Evolutionary conservation across 37 sponge, comb jelly and placozoan species (phyloP).

Genomic region (Geodia barretti): DNA sequence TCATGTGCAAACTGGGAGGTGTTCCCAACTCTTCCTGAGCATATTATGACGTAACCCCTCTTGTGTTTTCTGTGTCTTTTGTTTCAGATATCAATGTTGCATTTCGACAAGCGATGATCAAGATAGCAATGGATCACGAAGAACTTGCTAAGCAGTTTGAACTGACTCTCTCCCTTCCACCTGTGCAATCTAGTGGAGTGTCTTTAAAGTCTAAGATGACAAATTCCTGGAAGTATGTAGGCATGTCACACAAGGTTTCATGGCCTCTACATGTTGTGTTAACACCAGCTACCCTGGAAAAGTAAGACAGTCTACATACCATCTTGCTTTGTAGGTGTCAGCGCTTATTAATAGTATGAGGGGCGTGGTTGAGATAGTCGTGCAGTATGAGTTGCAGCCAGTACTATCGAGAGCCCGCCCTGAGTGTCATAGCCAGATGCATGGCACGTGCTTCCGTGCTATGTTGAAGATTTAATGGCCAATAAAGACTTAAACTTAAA

Average conservation of each 20-base stretch:
- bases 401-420: no score
- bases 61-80: background rate
- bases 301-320: no score
- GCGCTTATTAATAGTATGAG: no score
- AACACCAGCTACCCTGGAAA: slow-evolving; percentile 78
- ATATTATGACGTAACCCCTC: no score
- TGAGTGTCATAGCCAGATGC: no score
- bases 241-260: slow-evolving; percentile 61
- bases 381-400: no score
- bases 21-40: no score
- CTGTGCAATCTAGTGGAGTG: background rate
- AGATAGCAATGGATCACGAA: slow-evolving; percentile 52
- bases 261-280: slow-evolving; percentile 95
- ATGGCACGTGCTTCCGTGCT: no score
- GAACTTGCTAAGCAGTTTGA: slow-evolving; percentile 48
- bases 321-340: no score
- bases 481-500: no score
- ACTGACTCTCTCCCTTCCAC: slow-evolving; percentile 13
- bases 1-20: no score
- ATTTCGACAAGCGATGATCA: slow-evolving; percentile 72
- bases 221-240: slow-evolving; percentile 63
- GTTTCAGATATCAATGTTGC: slow-evolving; percentile 78
- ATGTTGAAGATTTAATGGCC: no score
- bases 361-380: background rate
- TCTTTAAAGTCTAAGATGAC: background rate